Base-by-base conservation (phyloP, 2,797 vertebrate species). In the Lophotriccus pileatus region DNA sequence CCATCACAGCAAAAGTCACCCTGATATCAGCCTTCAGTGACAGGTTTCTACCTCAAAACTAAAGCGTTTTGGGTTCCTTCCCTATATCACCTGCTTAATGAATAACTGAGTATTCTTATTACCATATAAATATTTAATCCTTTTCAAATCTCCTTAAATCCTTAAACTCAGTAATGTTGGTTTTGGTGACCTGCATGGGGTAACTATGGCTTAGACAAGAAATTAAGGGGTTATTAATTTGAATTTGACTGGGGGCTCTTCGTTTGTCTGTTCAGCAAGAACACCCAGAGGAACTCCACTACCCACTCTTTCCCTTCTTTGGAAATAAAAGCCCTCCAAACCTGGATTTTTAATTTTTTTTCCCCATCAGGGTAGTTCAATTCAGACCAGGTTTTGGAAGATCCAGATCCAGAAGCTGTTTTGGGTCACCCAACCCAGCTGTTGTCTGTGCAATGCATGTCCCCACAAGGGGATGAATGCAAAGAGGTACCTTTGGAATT, bases 341-440 rank as follows among this genome's bases (percentile, higher is more conserved):
- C 2, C 11, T 22, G 34, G 7, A 52, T 18, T 52, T 52, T 27
- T 49, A 49, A 24, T 43, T 46, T 53, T 14, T 30, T 49, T 16
- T 46, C 12, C 6, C 58, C 10, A 27, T 52, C 28, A 52, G 1
- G 19, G 27, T 28, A 49, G n/a, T 10, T 78, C 12, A 23, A 6
- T 23, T 27, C 56, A 44, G 34, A 6, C 25, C 14, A 47, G 20
- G 10, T 10, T 58, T 28, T 9, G 58, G 27, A 60, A 53, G 23
- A 50, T 15, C 4, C 10, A 10, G 34, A 37, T n/a, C 4, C 49
- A 28, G 50, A 55, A 36, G 20, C 14, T 24, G 1, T 24, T 53
- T 47, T 0, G 0, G 10, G 20, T 28, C 28, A 11, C 32, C 41
- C 46, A 43, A 2, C 15, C n/a, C 53, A 46, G 9, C 10, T 8